Percentiles rank a stretch among this genome's conserved stretches.
Conservation (phyloP, 2,797 vertebrate species). For the Pantherophis vulpinus region DNA sequence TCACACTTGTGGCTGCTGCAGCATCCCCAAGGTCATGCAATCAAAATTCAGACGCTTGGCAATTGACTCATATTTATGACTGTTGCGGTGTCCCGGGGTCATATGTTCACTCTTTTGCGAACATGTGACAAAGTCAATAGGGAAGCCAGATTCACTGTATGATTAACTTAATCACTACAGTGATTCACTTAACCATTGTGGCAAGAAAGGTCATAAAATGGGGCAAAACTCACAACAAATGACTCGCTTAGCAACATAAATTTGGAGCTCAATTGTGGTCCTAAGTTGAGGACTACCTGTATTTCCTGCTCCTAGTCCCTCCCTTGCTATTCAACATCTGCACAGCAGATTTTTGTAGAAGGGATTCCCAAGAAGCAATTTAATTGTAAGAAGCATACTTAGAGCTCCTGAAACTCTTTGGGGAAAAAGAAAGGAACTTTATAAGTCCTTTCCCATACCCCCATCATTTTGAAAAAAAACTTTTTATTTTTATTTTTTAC, state of each 20-base stretch:
- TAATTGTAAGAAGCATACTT: not conserved
- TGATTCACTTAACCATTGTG: not conserved
- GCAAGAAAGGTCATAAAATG: not conserved
- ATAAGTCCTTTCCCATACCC: not conserved
- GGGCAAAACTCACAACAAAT: not conserved
- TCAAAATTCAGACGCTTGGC: not conserved
- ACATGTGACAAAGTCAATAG: not conserved
- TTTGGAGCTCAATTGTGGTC: not conserved
- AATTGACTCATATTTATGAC: not conserved
- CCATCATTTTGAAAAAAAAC: not conserved
- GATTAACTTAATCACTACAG: not conserved
- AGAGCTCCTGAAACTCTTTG: not conserved
- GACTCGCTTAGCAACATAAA: not conserved
- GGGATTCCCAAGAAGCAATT: not conserved
- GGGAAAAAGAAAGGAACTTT: not conserved
- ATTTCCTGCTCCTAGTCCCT: not conserved
- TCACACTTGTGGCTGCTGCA: not conserved
- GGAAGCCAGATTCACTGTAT: not conserved
- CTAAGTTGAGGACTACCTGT: not conserved
- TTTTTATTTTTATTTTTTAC: not conserved
- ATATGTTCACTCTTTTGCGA: not conserved
- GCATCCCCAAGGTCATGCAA: not conserved
- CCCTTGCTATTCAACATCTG: not conserved
- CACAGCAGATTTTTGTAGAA: not conserved
- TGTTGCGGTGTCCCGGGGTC: not conserved